phyloP scores from a whole-genome alignment of 2,113 vertebrate genomes.

The Uria aalge region DNA sequence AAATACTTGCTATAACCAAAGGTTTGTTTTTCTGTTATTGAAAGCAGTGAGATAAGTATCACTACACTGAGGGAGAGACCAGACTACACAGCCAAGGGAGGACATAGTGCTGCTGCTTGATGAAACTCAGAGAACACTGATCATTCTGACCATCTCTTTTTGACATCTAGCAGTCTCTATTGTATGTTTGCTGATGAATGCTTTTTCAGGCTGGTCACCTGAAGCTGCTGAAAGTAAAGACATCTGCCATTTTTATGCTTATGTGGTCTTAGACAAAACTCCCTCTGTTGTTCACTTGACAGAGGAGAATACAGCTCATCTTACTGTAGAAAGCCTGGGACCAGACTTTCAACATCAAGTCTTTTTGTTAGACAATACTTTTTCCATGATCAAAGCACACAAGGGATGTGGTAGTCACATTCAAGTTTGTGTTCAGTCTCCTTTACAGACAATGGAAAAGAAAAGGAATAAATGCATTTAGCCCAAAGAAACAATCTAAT shows the following conservation, averaged over 20 bases:
- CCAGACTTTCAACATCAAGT: slow-evolving; percentile 71
- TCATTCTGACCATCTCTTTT: slow-evolving; percentile 70
- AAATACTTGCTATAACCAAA: slow-evolving; percentile 47
- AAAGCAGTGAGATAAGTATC: slow-evolving; percentile 65
- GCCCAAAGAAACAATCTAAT: not conserved
- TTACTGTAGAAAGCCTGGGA: slow-evolving; percentile 66
- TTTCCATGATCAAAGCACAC: slow-evolving; percentile 82
- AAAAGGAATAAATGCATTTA: not conserved
- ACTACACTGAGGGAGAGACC: slow-evolving; percentile 49
- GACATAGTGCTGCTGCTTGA: slow-evolving; percentile 61
- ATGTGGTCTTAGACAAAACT: slow-evolving; percentile 80
- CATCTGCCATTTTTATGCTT: slow-evolving; percentile 75
- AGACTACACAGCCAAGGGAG: slow-evolving; percentile 61
- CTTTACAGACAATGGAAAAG: not conserved
- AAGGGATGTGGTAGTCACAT: slow-evolving; percentile 72
- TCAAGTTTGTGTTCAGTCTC: slow-evolving; percentile 66
- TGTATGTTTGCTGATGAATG: slow-evolving; percentile 63
- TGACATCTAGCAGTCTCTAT: slow-evolving; percentile 75
- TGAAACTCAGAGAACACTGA: slow-evolving; percentile 56
- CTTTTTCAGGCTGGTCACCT: slow-evolving; percentile 63
- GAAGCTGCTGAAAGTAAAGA: slow-evolving; percentile 67
- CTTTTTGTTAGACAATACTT: slow-evolving; percentile 76
- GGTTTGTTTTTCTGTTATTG: slow-evolving; percentile 70
- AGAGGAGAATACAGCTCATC: slow-evolving; percentile 79
- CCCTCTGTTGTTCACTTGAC: slow-evolving; percentile 78